Evolutionary conservation across 2,888 invertebrate genomes (phyloP).

Genomic region (Stenchaetothrips biformis): DNA sequence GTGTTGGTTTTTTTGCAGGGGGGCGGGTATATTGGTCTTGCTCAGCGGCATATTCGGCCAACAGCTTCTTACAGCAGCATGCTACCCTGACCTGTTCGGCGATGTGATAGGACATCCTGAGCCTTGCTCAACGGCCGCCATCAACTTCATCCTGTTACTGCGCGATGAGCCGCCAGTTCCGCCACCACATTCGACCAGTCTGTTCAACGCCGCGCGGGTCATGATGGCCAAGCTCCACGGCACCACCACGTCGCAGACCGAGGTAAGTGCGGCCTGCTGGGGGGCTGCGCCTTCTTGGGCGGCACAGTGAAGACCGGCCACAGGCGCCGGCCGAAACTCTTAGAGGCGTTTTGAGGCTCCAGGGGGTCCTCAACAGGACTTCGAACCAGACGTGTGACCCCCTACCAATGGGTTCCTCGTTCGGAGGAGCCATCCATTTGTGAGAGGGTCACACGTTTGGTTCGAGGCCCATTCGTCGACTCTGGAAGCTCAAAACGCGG

Average conservation of each 20-base stretch:
- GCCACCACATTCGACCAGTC: constrained; percentile 68
- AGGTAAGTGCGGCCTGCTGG: constrained; percentile 46
- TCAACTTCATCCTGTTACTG: constrained; percentile 93
- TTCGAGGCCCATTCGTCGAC: too few relatives aligned
- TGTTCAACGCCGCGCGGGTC: constrained; percentile 61
- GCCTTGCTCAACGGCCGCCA: constrained; percentile 86
- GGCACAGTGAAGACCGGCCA: too few relatives aligned
- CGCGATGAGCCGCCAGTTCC: constrained; percentile 89
- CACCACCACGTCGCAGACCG: constrained; percentile 56
- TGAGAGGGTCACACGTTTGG: too few relatives aligned
- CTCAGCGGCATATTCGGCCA: constrained; percentile 59
- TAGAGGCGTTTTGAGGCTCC: too few relatives aligned
- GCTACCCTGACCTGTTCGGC: constrained; percentile 75
- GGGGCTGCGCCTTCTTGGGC: background rate
- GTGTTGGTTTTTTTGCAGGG: too few relatives aligned
- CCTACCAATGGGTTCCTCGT: too few relatives aligned
- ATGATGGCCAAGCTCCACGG: constrained; percentile 51
- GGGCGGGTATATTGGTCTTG: constrained; percentile 54
- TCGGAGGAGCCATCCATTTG: too few relatives aligned
- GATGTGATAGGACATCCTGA: constrained; percentile 85
- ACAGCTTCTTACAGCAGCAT: constrained; percentile 71
- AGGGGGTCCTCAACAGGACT: too few relatives aligned
- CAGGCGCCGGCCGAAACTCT: too few relatives aligned
- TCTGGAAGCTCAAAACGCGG: too few relatives aligned
- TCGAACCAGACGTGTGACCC: too few relatives aligned